Evolutionary conservation across 30 jellyfish, hydroid and myxozoan species (phyloP), one percentile per base, ranked within the genome.

Genomic region (Nemopilema nomurai): DNA sequence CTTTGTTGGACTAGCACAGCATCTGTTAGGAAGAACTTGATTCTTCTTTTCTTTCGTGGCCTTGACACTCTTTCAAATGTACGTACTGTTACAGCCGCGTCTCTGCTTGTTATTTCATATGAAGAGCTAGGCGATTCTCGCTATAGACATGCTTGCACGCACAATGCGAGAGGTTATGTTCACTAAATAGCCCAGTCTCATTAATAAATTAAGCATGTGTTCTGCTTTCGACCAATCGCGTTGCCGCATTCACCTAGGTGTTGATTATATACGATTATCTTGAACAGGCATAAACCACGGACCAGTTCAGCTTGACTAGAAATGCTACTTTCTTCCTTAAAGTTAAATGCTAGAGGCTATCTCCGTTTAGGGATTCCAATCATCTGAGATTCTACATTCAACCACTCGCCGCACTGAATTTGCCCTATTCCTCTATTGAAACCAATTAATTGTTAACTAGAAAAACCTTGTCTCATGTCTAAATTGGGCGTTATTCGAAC

Each of bases 111-210:
- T 3, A 41, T 3, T 24, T 64, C 20, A n/a, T 28, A 13, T 16
- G 68, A 24, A 62, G 29, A 21, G 63, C 26, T 57, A 63, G 33
- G 51, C 29, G 27, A 63, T 57, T 28, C 79, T 67, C 28, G 51
- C 70, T 78, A 26, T 51, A 67, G 51, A 81, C 84, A 81, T 81
- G 90, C 90, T 53, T 62, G 20, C 64, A 66, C 90, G 18, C 82
- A 80, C 90, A 80, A 80, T 80, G 89, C 80, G 53, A 31, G 17
- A 19, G 30, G n/a, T 29, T 57, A 65, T 19, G 82, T 31, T 69
- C 84, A 28, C 85, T 82, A 82, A 82, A 82, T 82, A 82, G 85
- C 72, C 72, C 79, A 21, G 32, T 70, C 79, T 83, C 92, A 83
- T 83, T 72, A 83, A 83, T 83, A 83, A 83, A 83, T 83, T 65